Evolutionary conservation across 2,888 invertebrate genomes (phyloP), one percentile per base, ranked within the genome.

Genomic region (Proisotoma minuta): DNA sequence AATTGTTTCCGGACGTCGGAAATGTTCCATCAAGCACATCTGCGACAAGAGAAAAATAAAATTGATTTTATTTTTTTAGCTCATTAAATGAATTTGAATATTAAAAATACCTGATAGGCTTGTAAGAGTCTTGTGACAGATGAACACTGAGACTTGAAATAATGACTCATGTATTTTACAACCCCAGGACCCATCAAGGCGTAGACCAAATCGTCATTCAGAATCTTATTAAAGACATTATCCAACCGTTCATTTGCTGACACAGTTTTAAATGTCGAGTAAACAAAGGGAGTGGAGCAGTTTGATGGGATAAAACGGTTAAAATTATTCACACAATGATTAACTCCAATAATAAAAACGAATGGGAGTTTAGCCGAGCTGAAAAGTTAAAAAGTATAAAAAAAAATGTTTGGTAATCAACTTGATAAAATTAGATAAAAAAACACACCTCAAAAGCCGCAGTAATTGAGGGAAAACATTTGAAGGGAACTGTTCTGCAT

Each of bases 21-120:
- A 73, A 57, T 71, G 70, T 5, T 67, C 65, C 4, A 68, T 15
- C 28, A 73, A 29, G 53, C 73, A 73, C 22, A 69, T 54, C 72
- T 72, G 23, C 18, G 60, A 62, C 51, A 28, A 34, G 58, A 51
- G 10, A 8, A 22, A 50, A 24, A 50, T 23, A 8, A 23, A 23
- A 18, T 20, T 24, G 26, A 50, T 8, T 22, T 5, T 50, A 5
- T 22, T n/a, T 50, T 50, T 5, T 20, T 5, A 24, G 23, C 5
- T 23, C 8, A 8, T 8, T 23, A 27, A 39, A 15, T 43, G 22
- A 28, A 40, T 22, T 3, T 23, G 18, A 52, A 40, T 22, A 40
- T 28, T 43, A 18, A n/a, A n/a, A 12, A 43, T 47, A 64, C 49
- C 22, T 49, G 18, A 53, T 60, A 39, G 1, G 51, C 59, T 23